These are phyloP conservation scores for Poecilia gillii DNA, from an alignment of 2,797 vertebrate genomes.

Conservation along the genomic window DNA sequence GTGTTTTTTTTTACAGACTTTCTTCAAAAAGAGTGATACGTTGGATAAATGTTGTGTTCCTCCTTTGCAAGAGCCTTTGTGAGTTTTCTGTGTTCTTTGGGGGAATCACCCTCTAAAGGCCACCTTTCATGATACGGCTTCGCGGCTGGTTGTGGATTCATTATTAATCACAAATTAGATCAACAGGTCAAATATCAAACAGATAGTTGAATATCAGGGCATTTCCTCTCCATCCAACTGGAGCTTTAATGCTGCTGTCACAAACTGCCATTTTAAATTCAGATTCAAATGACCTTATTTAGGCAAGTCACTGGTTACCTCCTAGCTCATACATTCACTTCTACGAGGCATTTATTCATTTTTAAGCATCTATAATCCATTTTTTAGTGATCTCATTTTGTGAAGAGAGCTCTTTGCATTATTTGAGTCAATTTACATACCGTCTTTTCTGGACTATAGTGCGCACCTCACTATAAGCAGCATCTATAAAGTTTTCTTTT, in stretches of 20 bases:
- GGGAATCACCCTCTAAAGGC: not conserved
- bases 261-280: not conserved
- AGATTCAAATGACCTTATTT: not conserved
- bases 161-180: slow-evolving; percentile 10
- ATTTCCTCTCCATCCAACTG: not conserved
- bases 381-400: not conserved
- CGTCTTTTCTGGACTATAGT: too few species aligned
- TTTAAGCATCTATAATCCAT: not conserved
- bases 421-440: not conserved
- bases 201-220: not conserved
- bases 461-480: too few species aligned
- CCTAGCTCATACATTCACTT: not conserved
- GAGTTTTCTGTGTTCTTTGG: not conserved
- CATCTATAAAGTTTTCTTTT: too few species aligned
- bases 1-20: not conserved
- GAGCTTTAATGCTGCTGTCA: not conserved
- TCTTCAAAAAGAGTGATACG: not conserved
- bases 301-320: not conserved
- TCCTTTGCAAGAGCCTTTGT: not conserved
- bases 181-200: not conserved
- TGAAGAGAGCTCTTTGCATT: not conserved
- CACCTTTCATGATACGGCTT: not conserved
- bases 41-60: not conserved
- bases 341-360: not conserved
- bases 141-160: not conserved